These are phyloP conservation scores for Tympanoctomys barrerae DNA, from an alignment of 2,797 vertebrate species.

Conservation along the genomic window DNA sequence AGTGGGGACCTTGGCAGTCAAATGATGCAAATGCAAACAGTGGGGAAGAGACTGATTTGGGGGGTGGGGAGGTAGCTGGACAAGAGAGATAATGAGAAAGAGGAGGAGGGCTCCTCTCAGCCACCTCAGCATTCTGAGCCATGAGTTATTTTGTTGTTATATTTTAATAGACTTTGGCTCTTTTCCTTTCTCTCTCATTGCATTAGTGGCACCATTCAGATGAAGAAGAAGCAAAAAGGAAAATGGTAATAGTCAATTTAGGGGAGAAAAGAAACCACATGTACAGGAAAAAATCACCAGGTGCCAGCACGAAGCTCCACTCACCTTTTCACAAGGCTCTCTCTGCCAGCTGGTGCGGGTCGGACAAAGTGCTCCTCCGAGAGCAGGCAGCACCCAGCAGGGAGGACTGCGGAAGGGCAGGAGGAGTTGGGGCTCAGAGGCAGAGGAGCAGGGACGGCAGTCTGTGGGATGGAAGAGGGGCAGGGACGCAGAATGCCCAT, in stretches of 20 bases:
- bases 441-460: neutral
- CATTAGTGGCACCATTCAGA: slow-evolving; percentile 75
- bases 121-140: slow-evolving; percentile 47
- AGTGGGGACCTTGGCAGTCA: neutral
- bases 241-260: slow-evolving; percentile 74
- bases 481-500: neutral
- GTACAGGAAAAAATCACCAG: slow-evolving; percentile 27
- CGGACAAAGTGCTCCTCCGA: slow-evolving; percentile 15
- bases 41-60: neutral
- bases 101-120: neutral
- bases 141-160: slow-evolving; percentile 63
- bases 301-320: slow-evolving; percentile 13
- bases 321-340: slow-evolving; percentile 11
- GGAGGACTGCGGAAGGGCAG: neutral
- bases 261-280: slow-evolving; percentile 41
- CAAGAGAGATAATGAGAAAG: slow-evolving; percentile 39
- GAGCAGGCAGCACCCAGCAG: neutral
- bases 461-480: neutral
- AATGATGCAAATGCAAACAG: neutral
- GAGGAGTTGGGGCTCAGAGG: neutral
- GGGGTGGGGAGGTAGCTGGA: neutral
- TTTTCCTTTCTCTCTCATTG: slow-evolving; percentile 54
- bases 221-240: slow-evolving; percentile 49
- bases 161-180: slow-evolving; percentile 70
- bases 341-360: slow-evolving; percentile 24